Percentiles rank a stretch among this genome's conserved stretches.
Conservation (phyloP, 2,797 vertebrate species). For the Falco columbarius region DNA sequence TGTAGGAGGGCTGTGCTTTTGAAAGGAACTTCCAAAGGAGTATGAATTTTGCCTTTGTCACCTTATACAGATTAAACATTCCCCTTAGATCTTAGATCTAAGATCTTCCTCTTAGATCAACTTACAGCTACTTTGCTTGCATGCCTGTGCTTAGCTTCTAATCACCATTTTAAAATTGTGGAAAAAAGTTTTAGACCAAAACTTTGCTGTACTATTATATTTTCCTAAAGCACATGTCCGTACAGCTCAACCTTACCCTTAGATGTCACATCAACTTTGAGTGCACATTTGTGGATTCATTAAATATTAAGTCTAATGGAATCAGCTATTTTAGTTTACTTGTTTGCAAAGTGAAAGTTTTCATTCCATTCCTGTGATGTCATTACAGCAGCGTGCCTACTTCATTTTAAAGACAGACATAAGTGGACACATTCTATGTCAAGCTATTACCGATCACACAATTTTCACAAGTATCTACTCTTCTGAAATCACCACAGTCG, state of each 20-base stretch:
- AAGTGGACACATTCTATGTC: fast-evolving
- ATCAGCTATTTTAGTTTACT: neutral
- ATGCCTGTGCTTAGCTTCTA: neutral
- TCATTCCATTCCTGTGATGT: neutral
- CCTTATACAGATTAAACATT: neutral
- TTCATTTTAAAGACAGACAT: neutral
- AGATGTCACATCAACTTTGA: neutral
- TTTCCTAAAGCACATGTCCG: neutral
- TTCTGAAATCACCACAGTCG: neutral
- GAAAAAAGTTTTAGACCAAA: neutral
- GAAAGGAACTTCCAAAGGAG: neutral
- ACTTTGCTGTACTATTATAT: neutral
- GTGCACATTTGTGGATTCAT: neutral
- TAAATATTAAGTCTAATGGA: neutral
- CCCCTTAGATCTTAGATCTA: neutral
- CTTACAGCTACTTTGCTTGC: neutral
- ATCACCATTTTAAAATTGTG: neutral
- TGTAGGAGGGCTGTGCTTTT: neutral
- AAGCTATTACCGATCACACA: neutral
- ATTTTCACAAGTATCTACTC: neutral
- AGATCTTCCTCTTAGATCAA: neutral
- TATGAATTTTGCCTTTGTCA: neutral
- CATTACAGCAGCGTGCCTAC: neutral
- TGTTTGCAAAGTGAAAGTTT: neutral
- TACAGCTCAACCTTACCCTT: neutral